A percentile compares a stretch with the other conserved stretches of the same genome.
Evolutionary conservation across 1,140 invertebrate species (phyloP).

Genomic region (Proctacanthus coquilletti): DNA sequence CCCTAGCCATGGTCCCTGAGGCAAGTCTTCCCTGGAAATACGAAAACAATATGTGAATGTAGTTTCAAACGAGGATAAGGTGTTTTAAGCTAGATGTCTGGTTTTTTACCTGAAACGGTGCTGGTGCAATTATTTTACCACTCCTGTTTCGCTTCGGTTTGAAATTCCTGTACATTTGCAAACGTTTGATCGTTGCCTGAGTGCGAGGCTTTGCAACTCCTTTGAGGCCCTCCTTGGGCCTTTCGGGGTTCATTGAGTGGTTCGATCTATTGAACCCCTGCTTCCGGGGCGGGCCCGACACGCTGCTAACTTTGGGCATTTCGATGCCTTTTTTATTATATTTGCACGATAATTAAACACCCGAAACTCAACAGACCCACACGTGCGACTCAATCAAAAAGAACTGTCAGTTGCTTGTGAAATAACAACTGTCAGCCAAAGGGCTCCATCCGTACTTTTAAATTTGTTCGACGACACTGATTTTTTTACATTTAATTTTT

Average conservation of each 20-base stretch:
- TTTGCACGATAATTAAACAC: background rate
- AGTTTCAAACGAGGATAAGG: no score
- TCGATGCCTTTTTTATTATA: conserved; percentile 8
- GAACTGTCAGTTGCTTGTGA: no score
- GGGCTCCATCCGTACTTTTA: no score
- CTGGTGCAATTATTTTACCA: conserved; percentile 86
- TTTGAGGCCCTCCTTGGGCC: conserved; percentile 57
- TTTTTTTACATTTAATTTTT: no score
- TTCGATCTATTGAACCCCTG: conserved; percentile 61
- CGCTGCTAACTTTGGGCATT: conserved; percentile 57
- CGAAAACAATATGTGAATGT: no score
- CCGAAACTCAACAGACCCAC: no score
- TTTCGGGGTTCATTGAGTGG: conserved; percentile 81
- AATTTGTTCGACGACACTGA: no score
- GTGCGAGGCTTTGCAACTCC: conserved; percentile 74
- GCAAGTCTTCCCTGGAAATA: conserved; percentile 57
- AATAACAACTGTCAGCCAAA: no score
- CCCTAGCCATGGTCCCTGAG: conserved; percentile 81
- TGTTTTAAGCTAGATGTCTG: conserved; percentile 4
- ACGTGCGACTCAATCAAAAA: no score
- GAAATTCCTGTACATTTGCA: conserved; percentile 96
- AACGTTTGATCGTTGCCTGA: conserved; percentile 83
- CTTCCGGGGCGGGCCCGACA: conserved; percentile 50
- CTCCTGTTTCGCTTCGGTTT: conserved; percentile 82
- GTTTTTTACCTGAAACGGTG: conserved; percentile 54